Conservation (phyloP, 2,888 invertebrate species). For the Patella pellucida region DNA sequence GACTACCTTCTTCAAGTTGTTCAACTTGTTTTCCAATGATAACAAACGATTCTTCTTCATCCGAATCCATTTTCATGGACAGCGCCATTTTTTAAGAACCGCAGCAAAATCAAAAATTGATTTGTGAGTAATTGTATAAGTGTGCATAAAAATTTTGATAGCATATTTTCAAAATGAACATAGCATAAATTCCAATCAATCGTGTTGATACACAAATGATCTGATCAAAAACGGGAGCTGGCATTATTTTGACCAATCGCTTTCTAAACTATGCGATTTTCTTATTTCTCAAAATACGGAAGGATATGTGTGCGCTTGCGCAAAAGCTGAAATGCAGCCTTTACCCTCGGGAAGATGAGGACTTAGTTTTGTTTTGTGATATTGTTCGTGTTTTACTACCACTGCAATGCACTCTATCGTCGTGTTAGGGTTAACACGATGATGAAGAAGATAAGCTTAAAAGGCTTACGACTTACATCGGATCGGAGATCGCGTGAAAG, state of each 20-base stretch:
- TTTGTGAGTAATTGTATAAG: too few relatives aligned
- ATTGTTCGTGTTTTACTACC: slow-evolving; percentile 22
- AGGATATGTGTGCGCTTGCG: slow-evolving; percentile 32
- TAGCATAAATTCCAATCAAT: too few relatives aligned
- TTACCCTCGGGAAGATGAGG: slow-evolving; percentile 27
- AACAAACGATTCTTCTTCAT: slow-evolving; percentile 73
- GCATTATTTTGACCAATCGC: slow-evolving; percentile 18
- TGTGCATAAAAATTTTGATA: too few relatives aligned
- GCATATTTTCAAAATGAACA: too few relatives aligned
- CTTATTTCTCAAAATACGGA: slow-evolving; percentile 35
- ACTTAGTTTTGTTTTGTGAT: slow-evolving; percentile 31
- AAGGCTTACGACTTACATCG: slow-evolving; percentile 47
- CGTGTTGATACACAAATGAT: too few relatives aligned
- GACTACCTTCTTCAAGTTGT: slow-evolving; percentile 85
- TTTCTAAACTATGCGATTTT: slow-evolving; percentile 27
- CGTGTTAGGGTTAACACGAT: slow-evolving; percentile 31
- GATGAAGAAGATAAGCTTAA: slow-evolving; percentile 58
- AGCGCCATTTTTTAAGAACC: slow-evolving; percentile 39
- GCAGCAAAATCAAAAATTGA: background rate
- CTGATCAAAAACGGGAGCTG: too few relatives aligned
- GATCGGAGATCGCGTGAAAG: slow-evolving; percentile 29
- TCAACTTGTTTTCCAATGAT: slow-evolving; percentile 87
- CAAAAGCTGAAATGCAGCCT: slow-evolving; percentile 25
- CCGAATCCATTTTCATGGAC: slow-evolving; percentile 45
- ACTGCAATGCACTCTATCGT: slow-evolving; percentile 26